Evolutionary conservation across 2,113 vertebrate genomes (phyloP).

Genomic region (Neoarius graeffei): DNA sequence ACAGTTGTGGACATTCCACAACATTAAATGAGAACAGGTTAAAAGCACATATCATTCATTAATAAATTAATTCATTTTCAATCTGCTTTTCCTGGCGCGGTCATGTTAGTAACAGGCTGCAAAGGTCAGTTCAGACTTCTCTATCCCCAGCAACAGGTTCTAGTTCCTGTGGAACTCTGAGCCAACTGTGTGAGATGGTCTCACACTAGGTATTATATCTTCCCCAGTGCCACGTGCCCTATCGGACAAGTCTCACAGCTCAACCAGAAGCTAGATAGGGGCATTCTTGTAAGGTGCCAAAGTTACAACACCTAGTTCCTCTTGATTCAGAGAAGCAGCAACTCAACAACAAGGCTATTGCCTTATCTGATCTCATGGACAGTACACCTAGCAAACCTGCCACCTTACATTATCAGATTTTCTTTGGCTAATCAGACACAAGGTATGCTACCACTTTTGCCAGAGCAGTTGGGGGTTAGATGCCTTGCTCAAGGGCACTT

Average conservation of each 20-base stretch:
- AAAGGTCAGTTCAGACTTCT: not conserved
- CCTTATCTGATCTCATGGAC: not conserved
- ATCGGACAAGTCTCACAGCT: not conserved
- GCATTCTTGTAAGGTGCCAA: not conserved
- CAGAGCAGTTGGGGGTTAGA: too few species aligned
- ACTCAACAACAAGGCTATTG: not conserved
- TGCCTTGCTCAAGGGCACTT: too few species aligned
- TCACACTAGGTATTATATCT: not conserved
- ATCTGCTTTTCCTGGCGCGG: not conserved
- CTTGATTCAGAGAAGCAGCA: not conserved
- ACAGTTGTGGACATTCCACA: not conserved
- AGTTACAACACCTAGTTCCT: not conserved
- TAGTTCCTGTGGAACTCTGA: not conserved
- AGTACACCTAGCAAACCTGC: not conserved
- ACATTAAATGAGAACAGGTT: not conserved
- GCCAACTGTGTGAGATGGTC: not conserved
- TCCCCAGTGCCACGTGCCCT: not conserved
- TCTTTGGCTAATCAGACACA: too few species aligned
- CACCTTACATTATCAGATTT: not conserved
- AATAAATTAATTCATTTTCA: not conserved
- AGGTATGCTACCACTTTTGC: too few species aligned
- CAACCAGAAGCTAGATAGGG: not conserved
- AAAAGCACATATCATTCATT: not conserved
- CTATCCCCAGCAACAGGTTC: not conserved
- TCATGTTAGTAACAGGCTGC: not conserved